A percentile compares a stretch with the other conserved stretches of the same genome.
phyloP scores from a whole-genome alignment of 2,113 vertebrate species.

The Brachypodius melanocephalos region DNA sequence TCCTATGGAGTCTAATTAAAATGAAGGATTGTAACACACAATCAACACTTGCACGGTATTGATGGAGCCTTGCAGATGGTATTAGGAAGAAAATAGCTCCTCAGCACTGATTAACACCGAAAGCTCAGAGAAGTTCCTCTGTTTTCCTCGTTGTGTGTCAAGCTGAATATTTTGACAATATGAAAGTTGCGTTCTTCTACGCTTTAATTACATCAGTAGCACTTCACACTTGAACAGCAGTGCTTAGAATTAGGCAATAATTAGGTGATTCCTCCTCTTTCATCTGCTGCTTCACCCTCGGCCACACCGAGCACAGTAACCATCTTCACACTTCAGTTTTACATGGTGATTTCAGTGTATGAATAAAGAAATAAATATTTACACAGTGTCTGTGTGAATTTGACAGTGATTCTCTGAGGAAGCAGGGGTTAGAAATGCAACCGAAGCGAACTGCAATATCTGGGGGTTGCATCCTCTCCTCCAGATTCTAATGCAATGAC shows the following conservation, averaged over 20 bases:
- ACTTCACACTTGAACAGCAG: background rate
- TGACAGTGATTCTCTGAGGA: background rate
- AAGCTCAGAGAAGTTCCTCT: background rate
- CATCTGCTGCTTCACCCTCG: background rate
- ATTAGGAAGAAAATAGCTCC: background rate
- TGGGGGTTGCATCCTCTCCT: background rate
- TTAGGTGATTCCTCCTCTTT: background rate
- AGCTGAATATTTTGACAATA: background rate
- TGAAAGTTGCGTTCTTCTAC: background rate
- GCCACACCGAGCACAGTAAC: background rate
- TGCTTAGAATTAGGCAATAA: background rate
- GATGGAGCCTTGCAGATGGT: background rate
- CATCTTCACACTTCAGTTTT: background rate
- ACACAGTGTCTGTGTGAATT: background rate
- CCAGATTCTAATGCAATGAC: background rate
- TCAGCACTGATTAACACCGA: background rate
- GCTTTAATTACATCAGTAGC: background rate
- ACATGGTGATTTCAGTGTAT: accelerated
- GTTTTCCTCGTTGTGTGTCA: background rate
- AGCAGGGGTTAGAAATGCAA: background rate
- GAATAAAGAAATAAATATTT: background rate
- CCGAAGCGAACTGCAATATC: accelerated
- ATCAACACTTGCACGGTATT: background rate
- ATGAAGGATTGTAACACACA: constrained; percentile 33
- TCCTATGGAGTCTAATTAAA: constrained; percentile 48